Percentiles rank a stretch among this genome's conserved stretches.
Conservation (phyloP, 2,113 vertebrate species). For the Anoplopoma fimbria region DNA sequence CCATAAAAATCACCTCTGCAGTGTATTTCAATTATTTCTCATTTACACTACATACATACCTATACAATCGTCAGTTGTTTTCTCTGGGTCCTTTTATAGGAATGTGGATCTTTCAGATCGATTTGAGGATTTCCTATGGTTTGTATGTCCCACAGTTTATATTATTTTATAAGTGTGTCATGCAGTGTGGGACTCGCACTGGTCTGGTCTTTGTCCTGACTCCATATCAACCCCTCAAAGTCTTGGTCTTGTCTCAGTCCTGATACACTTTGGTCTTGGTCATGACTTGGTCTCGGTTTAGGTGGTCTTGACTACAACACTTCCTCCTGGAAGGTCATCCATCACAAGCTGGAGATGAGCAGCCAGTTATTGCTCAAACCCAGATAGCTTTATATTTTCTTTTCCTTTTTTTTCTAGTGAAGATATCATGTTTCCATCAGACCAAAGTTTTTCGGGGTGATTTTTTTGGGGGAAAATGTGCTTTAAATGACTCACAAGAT, state of each 20-base stretch:
- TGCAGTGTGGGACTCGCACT: neutral
- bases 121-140: too few relatives aligned
- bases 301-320: too few relatives aligned
- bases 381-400: neutral
- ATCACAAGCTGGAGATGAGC: neutral
- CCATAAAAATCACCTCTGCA: too few relatives aligned
- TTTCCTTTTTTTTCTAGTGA: neutral
- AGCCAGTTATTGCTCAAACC: neutral
- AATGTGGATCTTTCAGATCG: neutral
- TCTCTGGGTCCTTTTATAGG: neutral
- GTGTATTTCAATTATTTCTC: too few relatives aligned
- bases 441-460: neutral
- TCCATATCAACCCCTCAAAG: neutral
- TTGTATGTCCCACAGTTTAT: too few relatives aligned
- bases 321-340: neutral
- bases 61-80: too few relatives aligned
- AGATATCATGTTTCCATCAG: neutral
- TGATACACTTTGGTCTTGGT: neutral
- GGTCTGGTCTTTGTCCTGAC: too few relatives aligned
- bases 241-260: neutral
- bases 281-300: too few relatives aligned
- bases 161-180: too few relatives aligned
- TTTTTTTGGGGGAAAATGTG: neutral
- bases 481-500: slow-evolving; percentile 4
- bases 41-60: too few relatives aligned